Percentiles rank a stretch among this genome's conserved stretches.
phyloP scores from a whole-genome alignment of 2,888 invertebrate genomes.

The Coelopa pilipes region DNA sequence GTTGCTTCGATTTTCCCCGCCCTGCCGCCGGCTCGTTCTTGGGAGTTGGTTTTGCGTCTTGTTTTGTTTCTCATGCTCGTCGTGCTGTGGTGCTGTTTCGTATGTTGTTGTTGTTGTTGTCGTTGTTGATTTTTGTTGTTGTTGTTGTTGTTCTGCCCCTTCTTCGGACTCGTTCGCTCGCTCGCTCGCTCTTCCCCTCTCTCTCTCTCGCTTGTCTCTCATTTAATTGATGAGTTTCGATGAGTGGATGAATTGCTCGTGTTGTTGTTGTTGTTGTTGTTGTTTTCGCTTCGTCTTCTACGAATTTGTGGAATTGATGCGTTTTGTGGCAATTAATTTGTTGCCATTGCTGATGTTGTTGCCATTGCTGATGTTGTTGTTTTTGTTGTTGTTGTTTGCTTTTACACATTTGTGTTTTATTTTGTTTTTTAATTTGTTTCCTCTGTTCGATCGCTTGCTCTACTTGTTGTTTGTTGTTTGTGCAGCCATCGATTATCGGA shows the following conservation, averaged over 20 bases:
- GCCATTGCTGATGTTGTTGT: no score
- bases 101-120: background rate
- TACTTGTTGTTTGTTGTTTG: no score
- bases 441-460: no score
- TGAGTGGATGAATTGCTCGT: background rate
- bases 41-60: background rate
- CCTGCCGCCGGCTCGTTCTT: background rate
- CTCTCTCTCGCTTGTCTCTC: background rate
- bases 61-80: slow-evolving; percentile 20
- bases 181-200: background rate
- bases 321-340: background rate
- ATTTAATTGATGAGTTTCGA: slow-evolving; percentile 41
- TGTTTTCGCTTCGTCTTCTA: background rate
- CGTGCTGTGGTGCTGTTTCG: background rate
- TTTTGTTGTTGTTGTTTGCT: no score
- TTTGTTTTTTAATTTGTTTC: no score
- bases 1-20: slow-evolving; percentile 48
- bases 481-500: no score
- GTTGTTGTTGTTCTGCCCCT: no score
- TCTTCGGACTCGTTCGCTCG: no score
- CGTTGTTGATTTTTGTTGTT: no score
- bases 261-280: no score
- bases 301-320: background rate
- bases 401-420: no score
- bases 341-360: background rate